Evolutionary conservation across 2,113 vertebrate species (phyloP), one percentile per base, ranked within the genome.

Genomic region (Ailurus styani): DNA sequence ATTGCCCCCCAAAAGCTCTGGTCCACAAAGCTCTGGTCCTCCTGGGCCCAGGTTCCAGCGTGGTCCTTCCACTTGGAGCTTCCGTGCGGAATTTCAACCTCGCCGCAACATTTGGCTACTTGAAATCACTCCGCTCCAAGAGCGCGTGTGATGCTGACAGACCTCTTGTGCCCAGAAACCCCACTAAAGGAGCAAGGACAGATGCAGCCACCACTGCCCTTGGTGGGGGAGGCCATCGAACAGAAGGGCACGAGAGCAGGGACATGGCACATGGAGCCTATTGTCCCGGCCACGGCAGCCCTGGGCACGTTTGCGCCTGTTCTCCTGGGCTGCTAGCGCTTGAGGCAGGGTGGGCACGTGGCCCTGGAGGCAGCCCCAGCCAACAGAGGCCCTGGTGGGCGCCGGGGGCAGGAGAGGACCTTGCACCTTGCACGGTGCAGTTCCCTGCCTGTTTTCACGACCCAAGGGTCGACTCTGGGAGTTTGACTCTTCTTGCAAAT

Each of bases 141-240:
- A 91, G 88, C 0, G 3, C 4, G 40, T n/a, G 72, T n/a, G 95
- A 98, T 77, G 97, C 95, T 93, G 96, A 99, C 98, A 98, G 98
- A 98, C 90, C 97, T 98, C 93, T 96, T 95, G 97, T 98, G 98
- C 98, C 97, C 98, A 98, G 98, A 98, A 97, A 96, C 97, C 87
- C 97, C 98, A 98, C 97, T 98, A 98, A 98, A 98, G 98, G 98
- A 98, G 96, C 97, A 98, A 98, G 96, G 98, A 98, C 98, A 99
- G 98, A 98, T 98, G 98, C 98, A 98, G 98, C 98, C 98, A 98
- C 98, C 98, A 98, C 98, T 98, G 98, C 98, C 98, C 98, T 98
- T 99, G 98, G 98, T 98, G 98, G 98, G 98, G 98, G 98, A 99
- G 98, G 98, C 97, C 98, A 99, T 97, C 86, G 98, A 99, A 98